phyloP scores from a whole-genome alignment of 2,797 vertebrate species.

The Gadopsis marmoratus region DNA sequence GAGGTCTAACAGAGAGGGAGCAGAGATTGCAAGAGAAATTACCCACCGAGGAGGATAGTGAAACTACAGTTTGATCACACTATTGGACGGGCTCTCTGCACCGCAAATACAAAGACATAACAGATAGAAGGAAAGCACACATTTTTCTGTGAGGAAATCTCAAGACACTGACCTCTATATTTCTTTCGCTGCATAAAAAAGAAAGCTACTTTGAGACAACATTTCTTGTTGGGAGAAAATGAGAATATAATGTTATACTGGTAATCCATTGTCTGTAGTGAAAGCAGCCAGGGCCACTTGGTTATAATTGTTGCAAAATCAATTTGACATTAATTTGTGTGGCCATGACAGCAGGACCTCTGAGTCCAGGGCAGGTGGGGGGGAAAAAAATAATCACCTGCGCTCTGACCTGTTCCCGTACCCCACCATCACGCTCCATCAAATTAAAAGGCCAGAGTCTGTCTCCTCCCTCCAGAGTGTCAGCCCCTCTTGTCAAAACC shows the following conservation, averaged over 20 bases:
- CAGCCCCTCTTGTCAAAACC: slow-evolving; percentile 64
- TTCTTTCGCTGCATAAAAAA: neutral
- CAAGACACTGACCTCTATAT: neutral
- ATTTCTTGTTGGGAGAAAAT: neutral
- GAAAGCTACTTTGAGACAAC: slow-evolving; percentile 1
- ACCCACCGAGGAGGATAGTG: slow-evolving; percentile 7
- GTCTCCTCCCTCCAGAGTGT: slow-evolving; percentile 40
- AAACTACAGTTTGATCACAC: slow-evolving; percentile 13
- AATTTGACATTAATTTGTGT: slow-evolving; percentile 64
- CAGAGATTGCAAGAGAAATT: neutral
- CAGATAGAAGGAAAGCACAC: neutral
- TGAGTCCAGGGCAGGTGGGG: slow-evolving; percentile 23
- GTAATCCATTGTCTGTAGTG: slow-evolving; percentile 25
- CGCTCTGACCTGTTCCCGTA: slow-evolving; percentile 29
- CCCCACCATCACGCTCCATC: slow-evolving; percentile 54
- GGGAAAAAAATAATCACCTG: slow-evolving; percentile 29
- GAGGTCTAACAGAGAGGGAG: neutral
- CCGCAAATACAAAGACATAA: neutral
- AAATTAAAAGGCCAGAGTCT: slow-evolving; percentile 70
- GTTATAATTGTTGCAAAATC: slow-evolving; percentile 53
- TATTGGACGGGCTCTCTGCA: neutral
- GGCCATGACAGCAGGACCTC: slow-evolving; percentile 30
- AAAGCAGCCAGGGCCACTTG: slow-evolving; percentile 20
- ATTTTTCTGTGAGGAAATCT: neutral
- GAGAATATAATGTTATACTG: slow-evolving; percentile 21